Percentiles rank a stretch among this genome's conserved stretches.
These are phyloP conservation scores for Nothoprocta pentlandii DNA, from an alignment of 2,113 vertebrate genomes.

Conservation along the genomic window DNA sequence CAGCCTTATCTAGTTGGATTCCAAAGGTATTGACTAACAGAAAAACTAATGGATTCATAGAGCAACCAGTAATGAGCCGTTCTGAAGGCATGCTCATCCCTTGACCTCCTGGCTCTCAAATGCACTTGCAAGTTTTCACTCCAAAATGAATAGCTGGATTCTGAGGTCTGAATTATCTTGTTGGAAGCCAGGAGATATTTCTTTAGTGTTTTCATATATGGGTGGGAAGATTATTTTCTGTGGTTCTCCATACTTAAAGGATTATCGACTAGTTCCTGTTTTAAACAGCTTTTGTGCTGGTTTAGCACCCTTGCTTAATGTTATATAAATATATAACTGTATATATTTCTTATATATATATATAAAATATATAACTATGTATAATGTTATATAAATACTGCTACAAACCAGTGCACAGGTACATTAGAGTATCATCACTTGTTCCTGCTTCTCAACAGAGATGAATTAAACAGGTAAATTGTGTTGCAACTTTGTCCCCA, in stretches of 20 bases:
- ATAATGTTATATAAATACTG: not conserved
- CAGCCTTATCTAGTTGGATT: not conserved
- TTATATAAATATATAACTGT: not conserved
- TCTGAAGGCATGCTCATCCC: not conserved
- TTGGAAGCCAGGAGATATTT: not conserved
- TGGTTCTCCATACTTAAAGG: not conserved
- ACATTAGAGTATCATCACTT: not conserved
- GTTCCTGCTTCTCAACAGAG: not conserved
- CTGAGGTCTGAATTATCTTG: not conserved
- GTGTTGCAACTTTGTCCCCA: not conserved
- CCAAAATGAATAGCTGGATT: not conserved
- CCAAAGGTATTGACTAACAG: not conserved
- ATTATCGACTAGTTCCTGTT: not conserved
- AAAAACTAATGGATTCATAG: not conserved
- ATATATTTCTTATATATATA: too few species aligned
- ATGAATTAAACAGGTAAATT: not conserved
- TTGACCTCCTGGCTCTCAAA: not conserved
- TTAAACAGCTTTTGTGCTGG: not conserved
- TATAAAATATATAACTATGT: too few species aligned
- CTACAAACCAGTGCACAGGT: not conserved
- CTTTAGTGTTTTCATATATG: not conserved
- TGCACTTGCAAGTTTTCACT: not conserved
- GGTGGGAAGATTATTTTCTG: not conserved
- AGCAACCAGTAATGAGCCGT: not conserved
- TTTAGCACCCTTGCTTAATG: not conserved